Conservation (phyloP, 2,797 vertebrate species). For the Pangasius macronema region DNA sequence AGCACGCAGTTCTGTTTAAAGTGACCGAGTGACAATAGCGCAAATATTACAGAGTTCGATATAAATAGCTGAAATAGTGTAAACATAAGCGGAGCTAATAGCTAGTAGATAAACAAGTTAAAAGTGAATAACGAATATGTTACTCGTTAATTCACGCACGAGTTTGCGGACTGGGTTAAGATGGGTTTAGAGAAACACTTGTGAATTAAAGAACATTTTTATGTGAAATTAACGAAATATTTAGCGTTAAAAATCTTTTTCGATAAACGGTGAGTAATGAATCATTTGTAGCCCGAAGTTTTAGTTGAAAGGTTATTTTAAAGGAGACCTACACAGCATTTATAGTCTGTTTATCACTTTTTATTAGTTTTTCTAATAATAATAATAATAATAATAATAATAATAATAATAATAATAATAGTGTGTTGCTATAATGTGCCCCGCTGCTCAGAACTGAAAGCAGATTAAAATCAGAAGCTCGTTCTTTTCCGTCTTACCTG, state of each 20-base stretch:
- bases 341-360: not conserved
- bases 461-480: not conserved
- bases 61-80: too few relatives aligned
- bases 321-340: not conserved
- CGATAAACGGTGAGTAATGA: not conserved
- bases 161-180: not conserved
- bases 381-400: conserved; percentile 1
- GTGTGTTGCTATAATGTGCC: not conserved
- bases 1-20: too few relatives aligned
- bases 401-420: conserved; percentile 2
- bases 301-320: not conserved
- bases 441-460: not conserved
- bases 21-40: too few relatives aligned
- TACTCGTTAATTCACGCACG: not conserved
- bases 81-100: too few relatives aligned
- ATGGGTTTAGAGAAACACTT: not conserved
- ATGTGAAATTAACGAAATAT: not conserved
- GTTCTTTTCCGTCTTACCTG: conserved; percentile 43
- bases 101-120: not conserved
- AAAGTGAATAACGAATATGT: not conserved
- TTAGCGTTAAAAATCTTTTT: not conserved
- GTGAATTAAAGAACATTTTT: not conserved
- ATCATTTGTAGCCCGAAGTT: not conserved
- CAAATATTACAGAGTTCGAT: too few relatives aligned
- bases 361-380: not conserved